phyloP scores from a whole-genome alignment of 2,797 vertebrate species.

The Sebastolobus altivelis region DNA sequence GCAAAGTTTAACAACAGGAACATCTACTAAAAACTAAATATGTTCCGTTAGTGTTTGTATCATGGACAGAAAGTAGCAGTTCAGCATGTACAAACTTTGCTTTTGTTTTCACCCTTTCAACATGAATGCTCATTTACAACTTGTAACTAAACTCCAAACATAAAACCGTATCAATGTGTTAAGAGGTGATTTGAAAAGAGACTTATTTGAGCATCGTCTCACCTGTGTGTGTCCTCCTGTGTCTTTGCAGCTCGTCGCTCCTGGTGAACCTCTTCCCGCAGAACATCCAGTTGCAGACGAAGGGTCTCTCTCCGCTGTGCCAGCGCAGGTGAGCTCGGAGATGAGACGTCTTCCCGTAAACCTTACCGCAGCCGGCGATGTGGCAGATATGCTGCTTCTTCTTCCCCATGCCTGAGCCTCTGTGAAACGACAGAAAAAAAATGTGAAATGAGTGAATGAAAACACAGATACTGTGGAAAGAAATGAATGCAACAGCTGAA shows the following conservation, averaged over 20 bases:
- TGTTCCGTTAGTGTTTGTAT: neutral
- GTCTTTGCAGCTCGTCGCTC: constrained; percentile 98
- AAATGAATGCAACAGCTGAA: no score
- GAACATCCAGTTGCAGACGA: constrained; percentile 98
- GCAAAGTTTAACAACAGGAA: neutral
- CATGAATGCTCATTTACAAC: neutral
- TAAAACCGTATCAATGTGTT: neutral
- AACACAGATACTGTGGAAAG: neutral
- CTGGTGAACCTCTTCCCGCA: constrained; percentile 98
- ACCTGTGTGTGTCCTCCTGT: constrained; percentile 99
- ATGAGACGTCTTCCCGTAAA: constrained; percentile 97
- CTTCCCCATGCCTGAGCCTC: constrained; percentile 95
- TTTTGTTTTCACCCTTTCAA: neutral
- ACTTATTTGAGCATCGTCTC: neutral
- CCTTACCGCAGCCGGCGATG: constrained; percentile 91
- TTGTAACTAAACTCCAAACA: neutral
- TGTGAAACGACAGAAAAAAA: constrained; percentile 62
- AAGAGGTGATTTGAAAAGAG: no score
- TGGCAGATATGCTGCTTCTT: constrained; percentile 98
- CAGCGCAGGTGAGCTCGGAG: constrained; percentile 98
- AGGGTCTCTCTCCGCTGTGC: constrained; percentile 98
- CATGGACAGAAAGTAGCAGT: neutral
- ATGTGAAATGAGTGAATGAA: neutral
- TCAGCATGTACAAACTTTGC: neutral
- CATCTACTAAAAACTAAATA: neutral